A percentile compares a stretch with the other conserved stretches of the same genome.
These are phyloP conservation scores for Caenorhabditis remanei DNA, from an alignment of 1,140 invertebrate species.

Conservation along the genomic window DNA sequence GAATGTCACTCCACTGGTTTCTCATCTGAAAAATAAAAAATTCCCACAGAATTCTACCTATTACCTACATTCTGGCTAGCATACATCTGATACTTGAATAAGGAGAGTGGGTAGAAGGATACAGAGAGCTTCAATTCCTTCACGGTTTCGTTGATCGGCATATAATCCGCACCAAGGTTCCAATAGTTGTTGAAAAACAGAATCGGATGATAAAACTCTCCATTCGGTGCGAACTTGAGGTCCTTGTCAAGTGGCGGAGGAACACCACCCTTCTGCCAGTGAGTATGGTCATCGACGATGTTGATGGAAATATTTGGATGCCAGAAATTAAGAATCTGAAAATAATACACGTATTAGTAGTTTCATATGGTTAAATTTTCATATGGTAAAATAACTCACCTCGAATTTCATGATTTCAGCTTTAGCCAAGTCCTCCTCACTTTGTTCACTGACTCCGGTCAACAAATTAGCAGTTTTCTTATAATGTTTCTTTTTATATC, in stretches of 20 bases:
- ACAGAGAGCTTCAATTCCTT: conserved; percentile 62
- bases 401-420: conserved; percentile 85
- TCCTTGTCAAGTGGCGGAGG: conserved; percentile 66
- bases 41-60: not conserved
- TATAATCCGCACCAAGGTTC: conserved; percentile 96
- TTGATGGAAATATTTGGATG: conserved; percentile 98
- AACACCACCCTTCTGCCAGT: conserved; percentile 84
- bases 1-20: conserved; percentile 79
- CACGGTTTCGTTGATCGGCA: conserved; percentile 80
- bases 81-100: conserved; percentile 75
- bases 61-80: conserved; percentile 79
- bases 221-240: conserved; percentile 79
- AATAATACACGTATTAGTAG: not conserved
- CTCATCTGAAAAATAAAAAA: conserved; percentile 80
- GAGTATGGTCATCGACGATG: conserved; percentile 92
- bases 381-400: conserved; percentile 78
- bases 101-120: conserved; percentile 78
- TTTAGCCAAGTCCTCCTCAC: conserved; percentile 81
- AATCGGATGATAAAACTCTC: conserved; percentile 89
- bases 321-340: conserved; percentile 90
- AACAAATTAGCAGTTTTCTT: conserved; percentile 92
- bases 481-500: conserved; percentile 80
- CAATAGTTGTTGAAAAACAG: conserved; percentile 98
- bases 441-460: conserved; percentile 83
- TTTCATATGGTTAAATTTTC: not conserved